Base-by-base conservation (phyloP, 2,888 invertebrate species). In the Chymomyza amoena region DNA sequence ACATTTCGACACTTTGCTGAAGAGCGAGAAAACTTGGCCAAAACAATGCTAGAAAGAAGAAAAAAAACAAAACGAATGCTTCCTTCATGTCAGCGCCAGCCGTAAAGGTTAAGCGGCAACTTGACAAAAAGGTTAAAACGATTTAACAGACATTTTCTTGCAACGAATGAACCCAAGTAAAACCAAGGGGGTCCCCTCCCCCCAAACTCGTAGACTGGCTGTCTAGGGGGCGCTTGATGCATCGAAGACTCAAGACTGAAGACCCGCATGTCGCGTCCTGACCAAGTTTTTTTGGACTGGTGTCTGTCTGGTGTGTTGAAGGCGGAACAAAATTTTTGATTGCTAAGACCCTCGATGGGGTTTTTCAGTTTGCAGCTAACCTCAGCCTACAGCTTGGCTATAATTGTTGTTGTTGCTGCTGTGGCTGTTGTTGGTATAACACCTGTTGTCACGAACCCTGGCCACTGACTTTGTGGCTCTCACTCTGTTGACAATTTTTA, bases 51-150 rank as follows among this genome's bases (percentile, higher is more conserved):
- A 56, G 9, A 39, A 71, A 51, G 36, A 65, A 59, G 54, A 63
- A 56, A 45, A 57, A 45, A 28, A 66, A 64, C 67, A 80, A 64
- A 69, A 73, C 72, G 80, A 84, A 84, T 78, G 84, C 84, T 85
- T 85, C 88, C 84, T 85, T 76, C 79, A 85, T 85, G 84, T 78
- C 86, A 83, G 79, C 77, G 68, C 75, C 76, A 85, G 70, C 77
- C 80, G 84, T 87, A 89, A 89, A 89, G 89, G 89, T 89, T 89
- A 89, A 89, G 88, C 87, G 89, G 80, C 85, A 89, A 88, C 88
- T 89, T 89, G 87, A 89, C 88, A 89, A 89, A 89, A 89, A 89
- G 89, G 89, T 89, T 88, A 89, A 88, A 85, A 77, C 80, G 79
- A 84, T 89, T 87, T 84, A 83, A 73, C 81, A 85, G 87, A 80